A percentile compares a stretch with the other conserved stretches of the same genome.
phyloP scores from a whole-genome alignment of 2,888 invertebrate species.

The Drosophila niveifrons region DNA sequence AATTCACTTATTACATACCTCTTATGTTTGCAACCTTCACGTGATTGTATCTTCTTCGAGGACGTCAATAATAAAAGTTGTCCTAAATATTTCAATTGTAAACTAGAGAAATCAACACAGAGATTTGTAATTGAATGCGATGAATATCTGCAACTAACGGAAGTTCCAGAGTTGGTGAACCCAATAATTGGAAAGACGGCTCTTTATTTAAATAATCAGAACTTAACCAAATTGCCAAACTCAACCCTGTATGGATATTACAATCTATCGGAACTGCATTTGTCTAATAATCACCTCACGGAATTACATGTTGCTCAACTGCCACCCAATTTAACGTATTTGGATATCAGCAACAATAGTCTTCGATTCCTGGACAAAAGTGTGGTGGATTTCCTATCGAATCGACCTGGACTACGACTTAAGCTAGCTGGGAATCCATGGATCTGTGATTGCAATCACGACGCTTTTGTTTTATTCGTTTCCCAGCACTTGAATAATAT shows the following conservation, averaged over 20 bases:
- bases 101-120: neutral
- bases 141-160: neutral
- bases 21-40: neutral
- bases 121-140: neutral
- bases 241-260: neutral
- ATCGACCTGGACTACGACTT: neutral
- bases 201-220: neutral
- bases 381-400: neutral
- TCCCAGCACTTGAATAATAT: neutral
- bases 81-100: neutral
- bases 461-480: neutral
- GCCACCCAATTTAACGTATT: neutral
- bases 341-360: neutral
- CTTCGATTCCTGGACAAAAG: neutral
- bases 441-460: neutral
- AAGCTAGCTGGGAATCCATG: neutral
- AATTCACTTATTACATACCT: too few species aligned
- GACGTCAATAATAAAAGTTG: neutral
- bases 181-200: neutral
- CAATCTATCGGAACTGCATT: neutral
- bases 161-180: neutral
- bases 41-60: neutral
- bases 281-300: neutral
- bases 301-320: neutral
- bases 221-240: neutral